Percentiles rank a stretch among this genome's conserved stretches.
Evolutionary conservation across 2,888 invertebrate species (phyloP).

Genomic region (Calameuta pallipes): DNA sequence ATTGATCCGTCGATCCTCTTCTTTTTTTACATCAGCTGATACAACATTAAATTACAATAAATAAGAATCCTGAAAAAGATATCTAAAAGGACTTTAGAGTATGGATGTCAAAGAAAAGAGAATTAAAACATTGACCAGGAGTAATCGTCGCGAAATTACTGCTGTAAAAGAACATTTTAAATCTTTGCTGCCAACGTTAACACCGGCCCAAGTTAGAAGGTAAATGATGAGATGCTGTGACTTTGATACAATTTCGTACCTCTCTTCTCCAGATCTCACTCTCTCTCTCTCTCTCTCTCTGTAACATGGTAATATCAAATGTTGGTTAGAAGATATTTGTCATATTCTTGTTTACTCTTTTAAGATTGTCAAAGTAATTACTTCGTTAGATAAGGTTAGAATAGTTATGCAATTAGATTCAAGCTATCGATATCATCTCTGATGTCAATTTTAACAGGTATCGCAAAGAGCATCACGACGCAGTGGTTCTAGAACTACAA

Average conservation of each 20-base stretch:
- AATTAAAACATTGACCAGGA: constrained; percentile 40
- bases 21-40: neutral
- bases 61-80: neutral
- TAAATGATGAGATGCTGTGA: constrained; percentile 19
- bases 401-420: neutral
- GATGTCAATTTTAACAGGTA: constrained; percentile 57
- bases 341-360: neutral
- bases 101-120: constrained; percentile 1
- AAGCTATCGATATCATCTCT: neutral
- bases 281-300: too few species aligned
- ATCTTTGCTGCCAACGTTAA: constrained; percentile 57
- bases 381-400: neutral
- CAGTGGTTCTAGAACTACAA: constrained; percentile 69
- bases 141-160: constrained; percentile 36
- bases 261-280: too few species aligned
- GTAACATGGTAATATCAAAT: neutral
- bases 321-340: neutral
- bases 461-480: constrained; percentile 69
- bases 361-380: neutral
- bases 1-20: neutral
- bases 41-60: neutral
- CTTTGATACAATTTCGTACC: neutral
- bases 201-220: constrained; percentile 59
- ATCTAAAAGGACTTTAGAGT: neutral
- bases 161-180: constrained; percentile 53